Base-by-base conservation (phyloP, 2,888 invertebrate genomes). In the Trichopria drosophilae region DNA sequence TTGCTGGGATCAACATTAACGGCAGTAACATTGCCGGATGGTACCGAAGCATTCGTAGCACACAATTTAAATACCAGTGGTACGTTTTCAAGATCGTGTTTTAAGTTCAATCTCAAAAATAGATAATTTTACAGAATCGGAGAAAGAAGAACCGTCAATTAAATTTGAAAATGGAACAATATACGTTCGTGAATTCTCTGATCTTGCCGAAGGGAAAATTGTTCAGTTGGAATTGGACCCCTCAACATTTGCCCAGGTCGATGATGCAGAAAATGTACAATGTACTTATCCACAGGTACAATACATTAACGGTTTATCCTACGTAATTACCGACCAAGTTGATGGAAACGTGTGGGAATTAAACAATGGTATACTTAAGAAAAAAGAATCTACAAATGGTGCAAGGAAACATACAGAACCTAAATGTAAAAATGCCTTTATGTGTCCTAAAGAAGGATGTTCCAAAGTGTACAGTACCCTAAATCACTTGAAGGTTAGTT, bases 401-500 rank as follows among this genome's bases (percentile, higher is more conserved):
- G 50, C 70, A 51, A 67, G 67, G 37, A 76, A 75, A 53, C 62
- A 68, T 26, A 72, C 61, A 1, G 58, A 65, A 6, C 52, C 60
- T 32, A 66, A 61, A 18, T 57, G 36, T 44, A 62, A 65, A 37
- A 66, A 75, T 67, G 69, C 72, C n/a, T n/a, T n/a, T n/a, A n/a
- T n/a, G 24, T 81, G 81, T 55, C 69, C 73, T 6, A 73, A 77
- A 57, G 73, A 76, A 46, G 78, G 78, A 23, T 81, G 81, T 61
- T 69, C 72, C 2, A 80, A 80, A 66, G 69, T 74, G 28, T 81
- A 79, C 56, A 76, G 77, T 6, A 78, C 79, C 3, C 69, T 76
- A 2, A 77, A 80, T 66, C 80, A 80, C 68, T 71, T 81, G 41
- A 77, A 78, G 64, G 81, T 80, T 66, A 63, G 55, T 13, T n/a